Evolutionary conservation across 2,113 vertebrate genomes (phyloP), one percentile per base, ranked within the genome.

Genomic region (Ciconia stormi): DNA sequence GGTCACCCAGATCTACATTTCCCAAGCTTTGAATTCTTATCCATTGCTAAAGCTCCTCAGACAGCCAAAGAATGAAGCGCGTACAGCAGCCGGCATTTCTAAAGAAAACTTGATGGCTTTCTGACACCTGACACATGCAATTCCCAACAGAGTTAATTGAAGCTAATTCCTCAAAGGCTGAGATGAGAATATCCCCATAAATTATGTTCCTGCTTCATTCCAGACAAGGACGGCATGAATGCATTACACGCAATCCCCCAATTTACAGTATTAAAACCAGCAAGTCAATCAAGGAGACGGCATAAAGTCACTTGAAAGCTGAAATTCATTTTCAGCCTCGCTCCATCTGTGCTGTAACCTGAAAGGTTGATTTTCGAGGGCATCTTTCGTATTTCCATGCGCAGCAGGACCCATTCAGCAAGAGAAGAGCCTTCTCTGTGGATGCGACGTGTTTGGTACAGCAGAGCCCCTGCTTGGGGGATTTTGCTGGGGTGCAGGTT

Each of bases 111-210:
- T 87, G 95, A 96, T 90, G 93, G 87, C 93, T 95, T 91, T 59
- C 87, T 96, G 95, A 96, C 96, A 95, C 70, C 52, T 9, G 7
- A 77, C 81, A 89, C 87, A 85, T 74, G 67, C 93, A 93, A 93
- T 96, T 96, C 95, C 96, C 94, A 87, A 44, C 91, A 90, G 96
- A 94, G 87, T 93, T 96, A 96, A 96, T 93, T 97, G 94, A 96
- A 95, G 95, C 90, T 96, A 96, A 97, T 97, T 95, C 96, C 95
- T 95, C 93, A 95, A 96, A 95, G 96, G 89, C 93, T 97, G 82
- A 97, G 91, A 95, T 77, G 94, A 97, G 95, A 97, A 93, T 92
- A 97, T 95, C 93, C 89, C 73, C 93, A 87, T 95, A 89, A 97
- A 95, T 97, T 97, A 95, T 38, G 80, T 94, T 95, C 91, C 89